Evolutionary conservation across 2,113 vertebrate species (phyloP), one percentile per base, ranked within the genome.

Genomic region (Larimichthys polyactis): DNA sequence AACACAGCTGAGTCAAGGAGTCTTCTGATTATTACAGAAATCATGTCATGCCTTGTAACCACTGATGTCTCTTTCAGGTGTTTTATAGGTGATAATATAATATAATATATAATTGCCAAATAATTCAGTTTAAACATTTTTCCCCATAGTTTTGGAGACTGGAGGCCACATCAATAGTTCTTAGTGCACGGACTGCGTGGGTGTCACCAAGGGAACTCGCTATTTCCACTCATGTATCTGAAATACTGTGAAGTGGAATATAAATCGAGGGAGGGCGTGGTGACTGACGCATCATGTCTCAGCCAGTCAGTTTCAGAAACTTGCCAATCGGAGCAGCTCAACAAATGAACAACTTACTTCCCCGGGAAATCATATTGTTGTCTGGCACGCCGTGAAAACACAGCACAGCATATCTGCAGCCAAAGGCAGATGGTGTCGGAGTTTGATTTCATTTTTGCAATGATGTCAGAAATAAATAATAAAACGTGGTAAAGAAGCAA

Each of bases 1-100:
- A 82, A 62, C 80, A 82, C 71, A 71, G 76, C 78, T 84, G 82
- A 88, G 87, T 88, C 83, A 29, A 91, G 78, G 69, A 86, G 81
- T 87, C 75, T 60, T 83, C 68, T 78, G 51, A 75, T 86, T 87
- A 84, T 74, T 81, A 71, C 58, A 71, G 55, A 81, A 77, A 77
- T 88, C 29, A 62, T 58, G 63, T 75, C 71, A 64, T 74, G 54
- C 71, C 62, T 54, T 62, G 27, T 44, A 72, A 15, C 40, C 5
- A n/a, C 36, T 74, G 11, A 17, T 68, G 44, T 57, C 62, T 63
- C 70, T 51, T 14, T 11, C 32, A 64, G 16, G 48, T 79, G 22
- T 58, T 78, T 71, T 24, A 43, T 11, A 58, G 8, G n/a, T 24
- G 8, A 16, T 54, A 29, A 29, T 29, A 24, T 24, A 24, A 24